Evolutionary conservation across 2,797 vertebrate species (phyloP).

Genomic region (Etheostoma nigrum): DNA sequence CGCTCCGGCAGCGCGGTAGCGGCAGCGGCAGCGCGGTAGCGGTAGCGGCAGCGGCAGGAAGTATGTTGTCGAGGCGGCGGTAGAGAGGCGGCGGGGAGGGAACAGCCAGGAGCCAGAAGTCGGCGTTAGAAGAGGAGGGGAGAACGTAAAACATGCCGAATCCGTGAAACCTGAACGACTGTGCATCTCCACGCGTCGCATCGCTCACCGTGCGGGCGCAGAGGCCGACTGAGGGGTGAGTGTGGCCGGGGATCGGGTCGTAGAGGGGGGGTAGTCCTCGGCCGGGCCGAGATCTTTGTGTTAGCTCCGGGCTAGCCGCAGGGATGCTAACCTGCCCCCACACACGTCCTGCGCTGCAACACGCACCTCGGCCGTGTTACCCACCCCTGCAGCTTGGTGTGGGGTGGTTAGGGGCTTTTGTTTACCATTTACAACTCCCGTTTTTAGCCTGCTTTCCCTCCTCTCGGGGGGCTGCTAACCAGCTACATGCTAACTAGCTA

Average conservation of each 20-base stretch:
- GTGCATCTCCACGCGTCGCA: slow-evolving; percentile 34
- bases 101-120: slow-evolving; percentile 72
- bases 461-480: slow-evolving; percentile 69
- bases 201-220: slow-evolving; percentile 40
- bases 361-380: too few species aligned
- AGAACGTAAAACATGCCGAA: slow-evolving; percentile 63
- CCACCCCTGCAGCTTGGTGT: not conserved
- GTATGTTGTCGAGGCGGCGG: slow-evolving; percentile 75
- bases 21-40: too few species aligned
- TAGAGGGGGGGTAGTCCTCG: slow-evolving; percentile 60
- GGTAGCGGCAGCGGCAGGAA: slow-evolving; percentile 75
- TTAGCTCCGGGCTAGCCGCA: slow-evolving; percentile 79
- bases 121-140: slow-evolving; percentile 55
- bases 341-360: not conserved
- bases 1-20: too few species aligned
- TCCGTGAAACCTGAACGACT: slow-evolving; percentile 57
- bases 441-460: slow-evolving; percentile 52
- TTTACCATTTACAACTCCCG: slow-evolving; percentile 43
- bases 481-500: slow-evolving; percentile 52
- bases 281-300: slow-evolving; percentile 86
- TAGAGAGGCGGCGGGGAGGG: slow-evolving; percentile 24
- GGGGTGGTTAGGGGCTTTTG: not conserved
- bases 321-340: slow-evolving; percentile 41
- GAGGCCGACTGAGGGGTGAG: slow-evolving; percentile 78
- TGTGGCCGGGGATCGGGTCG: slow-evolving; percentile 38